Evolutionary conservation across 2,113 vertebrate species (phyloP).

Genomic region (Poicephalus meyeri): DNA sequence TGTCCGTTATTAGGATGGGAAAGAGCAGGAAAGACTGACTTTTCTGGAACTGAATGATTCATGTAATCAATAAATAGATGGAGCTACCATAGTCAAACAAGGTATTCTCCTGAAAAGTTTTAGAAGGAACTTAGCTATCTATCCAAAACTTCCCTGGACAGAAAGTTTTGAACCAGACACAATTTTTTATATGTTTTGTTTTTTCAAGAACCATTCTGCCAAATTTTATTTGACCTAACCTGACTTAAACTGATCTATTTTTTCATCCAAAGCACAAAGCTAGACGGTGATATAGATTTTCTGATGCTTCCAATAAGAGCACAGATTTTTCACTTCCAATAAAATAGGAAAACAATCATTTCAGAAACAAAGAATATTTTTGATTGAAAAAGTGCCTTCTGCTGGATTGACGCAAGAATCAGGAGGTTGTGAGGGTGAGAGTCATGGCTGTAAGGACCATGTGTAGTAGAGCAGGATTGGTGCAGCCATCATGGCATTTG

Average conservation of each 20-base stretch:
- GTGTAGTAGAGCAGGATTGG: neutral
- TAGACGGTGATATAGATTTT: neutral
- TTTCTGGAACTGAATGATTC: slow-evolving; percentile 21
- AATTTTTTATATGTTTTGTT: neutral
- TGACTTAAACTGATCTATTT: neutral
- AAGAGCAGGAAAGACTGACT: neutral
- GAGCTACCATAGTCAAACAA: neutral
- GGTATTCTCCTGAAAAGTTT: neutral
- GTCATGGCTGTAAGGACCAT: neutral
- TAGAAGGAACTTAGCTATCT: neutral
- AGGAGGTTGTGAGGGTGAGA: neutral
- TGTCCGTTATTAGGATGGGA: neutral
- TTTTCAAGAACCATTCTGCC: neutral
- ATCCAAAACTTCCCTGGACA: neutral
- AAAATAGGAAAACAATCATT: neutral
- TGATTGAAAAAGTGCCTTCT: neutral
- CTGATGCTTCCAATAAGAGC: neutral
- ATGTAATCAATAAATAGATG: slow-evolving; percentile 11
- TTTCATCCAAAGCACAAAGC: neutral
- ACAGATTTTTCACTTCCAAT: neutral
- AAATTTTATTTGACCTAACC: neutral
- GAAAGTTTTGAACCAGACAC: neutral
- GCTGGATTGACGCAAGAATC: neutral
- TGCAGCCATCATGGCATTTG: neutral
- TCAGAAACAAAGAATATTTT: neutral